These are phyloP conservation scores for Mycteria americana DNA, from an alignment of 2,797 vertebrate genomes.

Conservation along the genomic window DNA sequence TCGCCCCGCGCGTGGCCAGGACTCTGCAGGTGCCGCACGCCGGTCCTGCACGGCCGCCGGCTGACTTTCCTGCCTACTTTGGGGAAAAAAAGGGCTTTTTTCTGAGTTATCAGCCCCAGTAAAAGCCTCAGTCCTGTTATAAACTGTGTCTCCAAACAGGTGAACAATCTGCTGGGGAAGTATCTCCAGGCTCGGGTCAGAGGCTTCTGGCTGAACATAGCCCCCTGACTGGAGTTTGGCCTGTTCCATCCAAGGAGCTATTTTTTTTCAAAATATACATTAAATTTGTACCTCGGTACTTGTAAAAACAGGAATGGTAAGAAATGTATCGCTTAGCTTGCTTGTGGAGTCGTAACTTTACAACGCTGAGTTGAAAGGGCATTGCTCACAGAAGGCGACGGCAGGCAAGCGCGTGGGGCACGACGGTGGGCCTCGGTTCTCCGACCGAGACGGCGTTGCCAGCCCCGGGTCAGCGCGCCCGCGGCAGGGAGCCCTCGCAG, in stretches of 20 bases:
- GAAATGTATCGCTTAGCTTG: neutral
- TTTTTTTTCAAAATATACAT: neutral
- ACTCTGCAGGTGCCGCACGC: neutral
- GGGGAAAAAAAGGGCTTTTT: too few relatives aligned
- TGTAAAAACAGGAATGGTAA: rapidly evolving
- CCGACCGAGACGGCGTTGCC: rapidly evolving
- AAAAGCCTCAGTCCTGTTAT: neutral
- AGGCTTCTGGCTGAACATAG: neutral
- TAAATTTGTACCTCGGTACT: neutral
- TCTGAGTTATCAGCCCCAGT: neutral
- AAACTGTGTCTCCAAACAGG: neutral
- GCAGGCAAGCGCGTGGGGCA: rapidly evolving
- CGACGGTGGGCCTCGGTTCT: rapidly evolving
- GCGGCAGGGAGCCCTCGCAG: neutral
- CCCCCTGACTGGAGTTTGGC: too few relatives aligned
- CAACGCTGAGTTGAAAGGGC: rapidly evolving
- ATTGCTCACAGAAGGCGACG: rapidly evolving
- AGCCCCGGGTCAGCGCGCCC: rapidly evolving
- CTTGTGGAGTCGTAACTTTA: rapidly evolving
- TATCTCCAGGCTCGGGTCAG: neutral
- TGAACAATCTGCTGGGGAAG: neutral
- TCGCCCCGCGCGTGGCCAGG: rapidly evolving
- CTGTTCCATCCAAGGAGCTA: too few relatives aligned
- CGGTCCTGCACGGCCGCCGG: rapidly evolving
- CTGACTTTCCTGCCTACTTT: neutral